phyloP scores from a whole-genome alignment of 2,113 vertebrate species.

The Melozone crissalis region DNA sequence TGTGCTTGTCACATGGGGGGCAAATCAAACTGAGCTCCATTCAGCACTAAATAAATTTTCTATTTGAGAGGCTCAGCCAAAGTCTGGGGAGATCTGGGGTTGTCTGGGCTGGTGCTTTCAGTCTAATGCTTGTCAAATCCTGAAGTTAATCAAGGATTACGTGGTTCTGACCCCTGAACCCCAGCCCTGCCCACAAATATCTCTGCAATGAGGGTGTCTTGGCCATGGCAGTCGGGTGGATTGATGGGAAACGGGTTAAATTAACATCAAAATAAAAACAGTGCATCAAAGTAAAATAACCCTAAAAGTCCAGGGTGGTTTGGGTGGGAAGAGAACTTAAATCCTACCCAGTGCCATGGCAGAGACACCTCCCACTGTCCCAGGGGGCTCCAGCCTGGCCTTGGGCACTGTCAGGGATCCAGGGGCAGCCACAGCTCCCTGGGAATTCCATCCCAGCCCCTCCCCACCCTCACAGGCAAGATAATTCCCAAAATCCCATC shows the following conservation, averaged over 20 bases:
- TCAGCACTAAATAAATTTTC: not conserved
- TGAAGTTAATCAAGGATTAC: fast-evolving
- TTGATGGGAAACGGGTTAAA: not conserved
- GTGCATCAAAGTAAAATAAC: not conserved
- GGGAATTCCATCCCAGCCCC: not conserved
- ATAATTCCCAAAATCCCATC: not conserved
- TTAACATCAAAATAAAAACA: fast-evolving
- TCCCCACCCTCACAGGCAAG: not conserved
- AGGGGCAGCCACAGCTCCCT: not conserved
- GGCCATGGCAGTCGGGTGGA: too few species aligned
- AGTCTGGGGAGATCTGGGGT: not conserved
- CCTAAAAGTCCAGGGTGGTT: not conserved
- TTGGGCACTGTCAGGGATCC: not conserved
- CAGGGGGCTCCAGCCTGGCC: not conserved
- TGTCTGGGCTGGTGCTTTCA: not conserved
- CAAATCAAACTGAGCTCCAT: not conserved
- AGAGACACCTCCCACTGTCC: not conserved
- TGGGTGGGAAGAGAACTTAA: not conserved
- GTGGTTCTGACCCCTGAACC: not conserved
- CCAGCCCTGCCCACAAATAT: fast-evolving
- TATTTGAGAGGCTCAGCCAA: not conserved
- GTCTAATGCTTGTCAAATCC: not conserved
- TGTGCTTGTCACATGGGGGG: not conserved
- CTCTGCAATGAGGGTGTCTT: not conserved
- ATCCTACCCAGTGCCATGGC: not conserved